Conservation (phyloP, 2,797 vertebrate species). For the Pipistrellus pygmaeus region DNA sequence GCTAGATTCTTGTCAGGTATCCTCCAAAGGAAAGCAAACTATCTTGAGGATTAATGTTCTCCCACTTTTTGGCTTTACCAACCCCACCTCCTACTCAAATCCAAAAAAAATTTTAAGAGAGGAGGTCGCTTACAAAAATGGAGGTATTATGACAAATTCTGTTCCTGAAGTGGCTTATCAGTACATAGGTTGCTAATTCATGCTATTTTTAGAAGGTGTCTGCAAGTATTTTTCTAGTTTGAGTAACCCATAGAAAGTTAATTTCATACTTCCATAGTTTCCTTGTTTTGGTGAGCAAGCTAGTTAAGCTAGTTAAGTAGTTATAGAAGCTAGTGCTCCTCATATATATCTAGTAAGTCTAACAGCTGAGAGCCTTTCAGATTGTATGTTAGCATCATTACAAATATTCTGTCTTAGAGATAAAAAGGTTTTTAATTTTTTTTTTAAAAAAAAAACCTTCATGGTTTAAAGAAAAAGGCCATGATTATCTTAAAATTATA, state of each 20-base stretch:
- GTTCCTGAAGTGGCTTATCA: neutral
- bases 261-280: neutral
- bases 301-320: neutral
- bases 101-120: neutral
- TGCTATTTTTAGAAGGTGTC: neutral
- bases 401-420: conserved; percentile 39
- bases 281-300: conserved; percentile 10
- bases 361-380: neutral
- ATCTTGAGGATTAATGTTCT: neutral
- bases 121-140: neutral
- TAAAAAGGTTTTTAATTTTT: neutral
- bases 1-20: neutral
- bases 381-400: neutral
- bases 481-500: conserved; percentile 18
- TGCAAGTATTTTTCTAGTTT: conserved; percentile 28
- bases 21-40: neutral
- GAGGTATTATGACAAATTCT: conserved; percentile 48
- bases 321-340: neutral
- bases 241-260: neutral
- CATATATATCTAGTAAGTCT: neutral
- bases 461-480: conserved; percentile 7
- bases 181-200: conserved; percentile 24
- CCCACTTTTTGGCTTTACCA: neutral
- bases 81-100: neutral
- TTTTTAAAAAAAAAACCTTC: neutral